phyloP scores from a whole-genome alignment of 2,888 invertebrate genomes.

The Trissoscelio sp. region DNA sequence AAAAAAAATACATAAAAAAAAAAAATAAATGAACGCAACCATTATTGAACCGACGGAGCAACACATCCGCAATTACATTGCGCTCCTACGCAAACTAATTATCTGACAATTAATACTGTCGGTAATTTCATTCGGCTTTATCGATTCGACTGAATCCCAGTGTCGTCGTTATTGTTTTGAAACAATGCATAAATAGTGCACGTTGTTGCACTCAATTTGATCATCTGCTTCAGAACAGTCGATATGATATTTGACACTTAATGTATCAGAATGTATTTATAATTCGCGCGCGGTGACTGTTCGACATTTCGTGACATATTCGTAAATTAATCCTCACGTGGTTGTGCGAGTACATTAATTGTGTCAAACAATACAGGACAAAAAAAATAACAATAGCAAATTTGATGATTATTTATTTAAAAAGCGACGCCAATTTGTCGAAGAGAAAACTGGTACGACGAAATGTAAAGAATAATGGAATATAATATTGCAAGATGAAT shows the following conservation, averaged over 20 bases:
- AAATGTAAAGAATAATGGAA: too few species aligned
- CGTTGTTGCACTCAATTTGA: too few species aligned
- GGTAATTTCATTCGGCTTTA: constrained; percentile 2
- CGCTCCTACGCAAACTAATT: not conserved
- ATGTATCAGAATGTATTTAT: constrained; percentile 18
- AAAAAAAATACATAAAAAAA: too few species aligned
- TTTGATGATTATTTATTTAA: too few species aligned
- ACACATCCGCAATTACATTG: not conserved
- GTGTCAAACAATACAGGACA: too few species aligned
- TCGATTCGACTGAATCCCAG: not conserved
- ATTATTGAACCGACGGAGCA: not conserved
- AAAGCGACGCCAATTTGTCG: too few species aligned
- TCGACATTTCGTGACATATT: constrained; percentile 32
- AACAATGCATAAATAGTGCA: constrained; percentile 7
- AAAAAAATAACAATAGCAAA: too few species aligned
- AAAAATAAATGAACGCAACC: too few species aligned
- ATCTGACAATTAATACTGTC: constrained; percentile 4
- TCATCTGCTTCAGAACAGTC: too few species aligned
- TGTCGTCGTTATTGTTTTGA: not conserved
- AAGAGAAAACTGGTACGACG: too few species aligned
- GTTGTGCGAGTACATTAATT: too few species aligned
- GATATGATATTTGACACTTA: constrained; percentile 27
- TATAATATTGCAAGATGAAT: too few species aligned
- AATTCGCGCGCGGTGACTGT: constrained; percentile 2
- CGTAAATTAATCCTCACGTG: constrained; percentile 27